Evolutionary conservation across 2,113 vertebrate genomes (phyloP).

Genomic region (Cinclus cinclus): DNA sequence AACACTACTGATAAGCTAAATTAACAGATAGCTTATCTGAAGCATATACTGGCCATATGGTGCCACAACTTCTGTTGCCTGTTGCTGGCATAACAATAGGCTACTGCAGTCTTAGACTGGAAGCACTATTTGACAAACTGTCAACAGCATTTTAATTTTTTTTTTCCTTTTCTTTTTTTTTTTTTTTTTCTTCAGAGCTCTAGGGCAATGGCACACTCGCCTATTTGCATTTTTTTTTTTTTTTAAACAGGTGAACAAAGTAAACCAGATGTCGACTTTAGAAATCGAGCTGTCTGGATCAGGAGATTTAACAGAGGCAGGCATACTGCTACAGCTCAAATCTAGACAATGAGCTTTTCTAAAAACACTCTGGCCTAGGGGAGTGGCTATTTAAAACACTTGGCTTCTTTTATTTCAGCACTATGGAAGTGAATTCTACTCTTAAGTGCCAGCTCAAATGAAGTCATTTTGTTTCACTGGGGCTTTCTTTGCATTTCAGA

Average conservation of each 20-base stretch:
- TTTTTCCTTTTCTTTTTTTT: background rate
- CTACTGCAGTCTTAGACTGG: slow-evolving; percentile 79
- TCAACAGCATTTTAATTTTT: slow-evolving; percentile 72
- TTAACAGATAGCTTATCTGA: slow-evolving; percentile 88
- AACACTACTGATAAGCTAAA: slow-evolving; percentile 84
- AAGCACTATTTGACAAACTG: slow-evolving; percentile 83
- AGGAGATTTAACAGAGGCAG: slow-evolving; percentile 72
- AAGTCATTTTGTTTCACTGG: slow-evolving; percentile 78
- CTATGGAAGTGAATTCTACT: slow-evolving; percentile 79
- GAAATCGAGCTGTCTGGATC: slow-evolving; percentile 75
- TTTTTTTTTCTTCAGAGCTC: slow-evolving; percentile 36
- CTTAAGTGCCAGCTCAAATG: slow-evolving; percentile 80
- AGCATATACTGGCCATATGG: slow-evolving; percentile 96
- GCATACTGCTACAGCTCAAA: slow-evolving; percentile 71
- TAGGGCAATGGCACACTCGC: slow-evolving; percentile 75
- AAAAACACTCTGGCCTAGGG: slow-evolving; percentile 78
- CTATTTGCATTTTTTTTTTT: slow-evolving; percentile 80
- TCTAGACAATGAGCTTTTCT: slow-evolving; percentile 84
- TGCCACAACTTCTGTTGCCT: slow-evolving; percentile 89
- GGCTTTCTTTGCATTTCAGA: slow-evolving; percentile 71
- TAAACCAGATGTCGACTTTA: slow-evolving; percentile 87
- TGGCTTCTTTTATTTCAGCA: slow-evolving; percentile 88
- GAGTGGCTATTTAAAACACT: slow-evolving; percentile 87
- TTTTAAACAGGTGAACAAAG: slow-evolving; percentile 82
- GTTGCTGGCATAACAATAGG: slow-evolving; percentile 94